phyloP scores from a whole-genome alignment of 2,113 vertebrate species.

The Chascanopsetta lugubris region DNA sequence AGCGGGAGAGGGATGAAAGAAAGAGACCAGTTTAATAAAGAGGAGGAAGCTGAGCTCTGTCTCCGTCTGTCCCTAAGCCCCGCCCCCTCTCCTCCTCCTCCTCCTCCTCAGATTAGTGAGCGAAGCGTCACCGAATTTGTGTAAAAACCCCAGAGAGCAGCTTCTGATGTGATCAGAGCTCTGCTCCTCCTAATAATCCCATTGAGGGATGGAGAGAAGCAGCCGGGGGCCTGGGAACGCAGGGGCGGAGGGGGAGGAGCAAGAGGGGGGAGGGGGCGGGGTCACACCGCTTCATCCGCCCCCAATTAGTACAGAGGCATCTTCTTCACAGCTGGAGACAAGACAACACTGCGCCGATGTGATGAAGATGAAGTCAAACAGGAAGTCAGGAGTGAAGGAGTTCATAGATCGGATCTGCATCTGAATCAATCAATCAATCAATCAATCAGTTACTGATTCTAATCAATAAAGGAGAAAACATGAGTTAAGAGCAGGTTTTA shows the following conservation, averaged over 20 bases:
- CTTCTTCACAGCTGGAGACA: conserved; percentile 70
- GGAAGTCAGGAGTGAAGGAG: no score
- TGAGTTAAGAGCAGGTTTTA: neutral
- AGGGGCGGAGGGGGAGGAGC: conserved; percentile 46
- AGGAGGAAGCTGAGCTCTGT: conserved; percentile 39
- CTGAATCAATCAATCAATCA: neutral
- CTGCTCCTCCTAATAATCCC: conserved; percentile 80
- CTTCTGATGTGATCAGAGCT: conserved; percentile 86
- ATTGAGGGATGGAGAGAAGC: conserved; percentile 81
- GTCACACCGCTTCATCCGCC: conserved; percentile 69
- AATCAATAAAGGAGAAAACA: neutral
- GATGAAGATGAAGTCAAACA: conserved; percentile 14
- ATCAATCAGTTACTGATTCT: neutral
- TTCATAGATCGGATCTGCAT: no score
- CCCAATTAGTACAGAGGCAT: conserved; percentile 87
- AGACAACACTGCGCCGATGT: conserved; percentile 44
- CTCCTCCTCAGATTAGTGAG: conserved; percentile 45
- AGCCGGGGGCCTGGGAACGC: conserved; percentile 84
- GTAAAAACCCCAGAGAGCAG: conserved; percentile 78
- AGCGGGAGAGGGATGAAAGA: conserved; percentile 12
- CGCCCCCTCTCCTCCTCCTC: conserved; percentile 11
- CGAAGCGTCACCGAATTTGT: conserved; percentile 56
- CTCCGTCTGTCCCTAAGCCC: conserved; percentile 22
- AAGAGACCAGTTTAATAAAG: conserved; percentile 56
- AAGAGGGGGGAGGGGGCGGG: conserved; percentile 60